These are phyloP conservation scores for Dendroctonus valens DNA, from an alignment of 1,140 invertebrate species.

Conservation along the genomic window DNA sequence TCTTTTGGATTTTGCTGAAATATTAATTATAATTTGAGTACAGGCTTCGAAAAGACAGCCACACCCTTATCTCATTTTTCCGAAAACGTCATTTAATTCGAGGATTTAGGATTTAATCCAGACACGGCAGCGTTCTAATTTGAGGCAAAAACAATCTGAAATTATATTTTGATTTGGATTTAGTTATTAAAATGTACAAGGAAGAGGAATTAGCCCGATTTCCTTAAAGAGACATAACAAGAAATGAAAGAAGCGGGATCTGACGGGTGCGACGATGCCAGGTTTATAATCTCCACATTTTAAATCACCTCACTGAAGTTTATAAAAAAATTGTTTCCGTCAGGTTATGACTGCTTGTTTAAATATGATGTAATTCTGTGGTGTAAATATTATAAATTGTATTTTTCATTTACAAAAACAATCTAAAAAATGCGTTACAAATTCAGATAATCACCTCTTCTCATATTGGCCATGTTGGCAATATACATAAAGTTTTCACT, in stretches of 20 bases:
- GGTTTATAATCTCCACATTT: background rate
- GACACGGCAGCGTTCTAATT: constrained; percentile 24
- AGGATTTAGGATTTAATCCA: constrained; percentile 29
- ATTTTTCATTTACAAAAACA: no score
- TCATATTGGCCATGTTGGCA: no score
- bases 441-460: background rate
- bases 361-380: no score
- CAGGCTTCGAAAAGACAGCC: constrained; percentile 9
- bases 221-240: constrained; percentile 42
- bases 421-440: background rate
- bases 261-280: constrained; percentile 45
- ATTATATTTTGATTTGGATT: constrained; percentile 50
- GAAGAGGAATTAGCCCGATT: constrained; percentile 47
- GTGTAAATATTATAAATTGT: no score
- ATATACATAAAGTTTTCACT: no score
- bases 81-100: constrained; percentile 30
- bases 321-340: background rate
- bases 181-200: constrained; percentile 49
- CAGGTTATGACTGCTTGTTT: no score
- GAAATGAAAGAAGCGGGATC: constrained; percentile 36
- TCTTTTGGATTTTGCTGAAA: no score
- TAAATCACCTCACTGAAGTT: background rate
- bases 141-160: constrained; percentile 37
- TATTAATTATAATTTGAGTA: no score
- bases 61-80: constrained; percentile 25